Evolutionary conservation across 1,140 invertebrate genomes (phyloP).

Genomic region (Aphidius gifuensis): DNA sequence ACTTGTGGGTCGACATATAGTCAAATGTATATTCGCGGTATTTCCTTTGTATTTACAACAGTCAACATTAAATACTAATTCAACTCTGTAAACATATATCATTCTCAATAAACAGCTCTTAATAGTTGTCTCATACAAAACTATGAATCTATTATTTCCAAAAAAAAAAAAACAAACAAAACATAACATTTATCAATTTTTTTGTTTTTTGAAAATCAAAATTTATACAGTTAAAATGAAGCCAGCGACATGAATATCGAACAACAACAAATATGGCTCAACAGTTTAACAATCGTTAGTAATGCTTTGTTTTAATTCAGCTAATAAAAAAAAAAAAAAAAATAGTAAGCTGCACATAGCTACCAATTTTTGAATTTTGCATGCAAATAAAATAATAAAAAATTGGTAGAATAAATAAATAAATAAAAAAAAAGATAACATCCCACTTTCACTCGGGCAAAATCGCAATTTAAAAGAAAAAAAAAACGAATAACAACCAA

Average conservation of each 20-base stretch:
- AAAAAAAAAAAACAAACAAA: too few relatives aligned
- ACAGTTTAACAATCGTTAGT: neutral
- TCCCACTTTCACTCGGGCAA: slow-evolving; percentile 6
- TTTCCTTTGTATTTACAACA: slow-evolving; percentile 25
- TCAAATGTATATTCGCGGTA: slow-evolving; percentile 21
- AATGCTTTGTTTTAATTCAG: slow-evolving; percentile 21
- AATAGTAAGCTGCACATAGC: too few relatives aligned
- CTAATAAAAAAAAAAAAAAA: too few relatives aligned
- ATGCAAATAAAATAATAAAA: too few relatives aligned
- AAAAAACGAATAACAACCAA: neutral
- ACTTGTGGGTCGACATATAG: slow-evolving; percentile 20
- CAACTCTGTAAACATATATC: slow-evolving; percentile 21
- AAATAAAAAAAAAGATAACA: too few relatives aligned
- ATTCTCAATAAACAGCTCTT: slow-evolving; percentile 29
- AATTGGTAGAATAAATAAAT: too few relatives aligned
- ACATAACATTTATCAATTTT: too few relatives aligned
- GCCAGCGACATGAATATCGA: too few relatives aligned
- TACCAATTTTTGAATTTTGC: too few relatives aligned
- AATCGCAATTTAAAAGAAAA: slow-evolving; percentile 1
- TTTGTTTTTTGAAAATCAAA: neutral
- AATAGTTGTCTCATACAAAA: too few relatives aligned
- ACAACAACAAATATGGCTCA: slow-evolving; percentile 15
- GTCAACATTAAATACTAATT: slow-evolving; percentile 12
- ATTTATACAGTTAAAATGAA: neutral
- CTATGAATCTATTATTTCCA: too few relatives aligned